phyloP scores from a whole-genome alignment of 2,113 vertebrate genomes.

The Petroica traversi region DNA sequence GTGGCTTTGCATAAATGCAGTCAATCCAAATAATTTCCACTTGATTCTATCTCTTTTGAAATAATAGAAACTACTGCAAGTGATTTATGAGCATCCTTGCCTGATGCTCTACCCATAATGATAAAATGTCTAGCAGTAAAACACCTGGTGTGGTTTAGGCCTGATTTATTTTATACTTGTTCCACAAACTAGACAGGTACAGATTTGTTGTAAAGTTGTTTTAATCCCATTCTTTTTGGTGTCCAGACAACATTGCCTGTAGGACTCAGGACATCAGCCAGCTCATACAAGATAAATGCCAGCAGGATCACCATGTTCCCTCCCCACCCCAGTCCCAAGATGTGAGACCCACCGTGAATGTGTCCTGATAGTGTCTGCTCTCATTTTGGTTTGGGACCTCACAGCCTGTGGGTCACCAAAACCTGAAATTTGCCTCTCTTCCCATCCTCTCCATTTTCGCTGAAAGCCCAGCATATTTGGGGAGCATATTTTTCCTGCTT shows the following conservation, averaged over 20 bases:
- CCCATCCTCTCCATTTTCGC: background rate
- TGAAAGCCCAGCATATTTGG: background rate
- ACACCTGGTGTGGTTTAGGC: background rate
- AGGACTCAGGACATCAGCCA: background rate
- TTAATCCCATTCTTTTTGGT: background rate
- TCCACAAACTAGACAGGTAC: background rate
- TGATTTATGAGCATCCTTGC: background rate
- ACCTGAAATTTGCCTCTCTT: background rate
- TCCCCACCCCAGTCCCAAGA: background rate
- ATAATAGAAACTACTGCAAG: background rate
- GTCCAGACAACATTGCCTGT: background rate
- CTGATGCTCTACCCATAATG: background rate
- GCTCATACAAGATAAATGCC: background rate
- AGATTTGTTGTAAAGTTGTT: background rate
- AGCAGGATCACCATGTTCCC: background rate
- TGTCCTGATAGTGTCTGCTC: background rate
- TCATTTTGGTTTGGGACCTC: background rate
- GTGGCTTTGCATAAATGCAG: background rate
- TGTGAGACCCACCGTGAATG: background rate
- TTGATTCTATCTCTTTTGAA: slow-evolving; percentile 3
- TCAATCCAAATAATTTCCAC: background rate
- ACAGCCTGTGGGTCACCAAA: background rate
- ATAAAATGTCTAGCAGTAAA: background rate
- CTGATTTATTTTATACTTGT: background rate
- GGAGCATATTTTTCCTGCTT: background rate